Conservation (phyloP, 2,113 vertebrate species). For the Lasiurus cinereus region DNA sequence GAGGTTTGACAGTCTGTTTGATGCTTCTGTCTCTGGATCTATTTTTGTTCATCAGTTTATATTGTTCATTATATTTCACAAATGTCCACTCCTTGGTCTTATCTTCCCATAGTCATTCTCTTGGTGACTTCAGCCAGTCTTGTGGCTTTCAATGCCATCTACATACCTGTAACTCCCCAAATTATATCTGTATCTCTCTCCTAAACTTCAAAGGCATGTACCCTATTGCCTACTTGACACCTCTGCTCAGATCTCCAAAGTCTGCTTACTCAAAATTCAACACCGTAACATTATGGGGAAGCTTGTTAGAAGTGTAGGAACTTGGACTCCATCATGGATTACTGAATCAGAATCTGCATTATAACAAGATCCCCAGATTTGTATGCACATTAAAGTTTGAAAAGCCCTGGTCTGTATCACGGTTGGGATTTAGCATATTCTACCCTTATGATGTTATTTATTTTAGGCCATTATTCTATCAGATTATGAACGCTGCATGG, state of each 20-base stretch:
- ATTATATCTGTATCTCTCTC: not conserved
- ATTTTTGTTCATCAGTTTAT: too few species aligned
- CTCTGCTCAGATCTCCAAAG: not conserved
- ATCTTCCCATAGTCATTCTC: not conserved
- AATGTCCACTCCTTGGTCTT: not conserved
- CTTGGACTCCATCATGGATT: not conserved
- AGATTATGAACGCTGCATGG: conserved; percentile 33
- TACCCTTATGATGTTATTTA: conserved; percentile 54
- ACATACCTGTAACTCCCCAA: not conserved
- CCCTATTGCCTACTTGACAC: not conserved
- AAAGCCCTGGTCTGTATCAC: not conserved
- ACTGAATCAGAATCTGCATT: conserved; percentile 32
- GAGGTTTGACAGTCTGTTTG: too few species aligned
- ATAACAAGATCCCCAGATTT: conserved; percentile 76
- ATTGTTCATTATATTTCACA: too few species aligned
- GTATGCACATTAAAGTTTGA: conserved; percentile 60
- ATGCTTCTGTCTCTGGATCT: too few species aligned
- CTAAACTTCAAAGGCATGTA: not conserved
- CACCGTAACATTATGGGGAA: not conserved
- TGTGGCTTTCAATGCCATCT: not conserved
- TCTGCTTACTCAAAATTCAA: not conserved
- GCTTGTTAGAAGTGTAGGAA: conserved; percentile 37
- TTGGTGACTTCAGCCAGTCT: not conserved
- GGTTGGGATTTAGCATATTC: not conserved
- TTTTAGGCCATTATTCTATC: conserved; percentile 30